Evolutionary conservation across 2,113 vertebrate species (phyloP).

Genomic region (Aviceda subcristata): DNA sequence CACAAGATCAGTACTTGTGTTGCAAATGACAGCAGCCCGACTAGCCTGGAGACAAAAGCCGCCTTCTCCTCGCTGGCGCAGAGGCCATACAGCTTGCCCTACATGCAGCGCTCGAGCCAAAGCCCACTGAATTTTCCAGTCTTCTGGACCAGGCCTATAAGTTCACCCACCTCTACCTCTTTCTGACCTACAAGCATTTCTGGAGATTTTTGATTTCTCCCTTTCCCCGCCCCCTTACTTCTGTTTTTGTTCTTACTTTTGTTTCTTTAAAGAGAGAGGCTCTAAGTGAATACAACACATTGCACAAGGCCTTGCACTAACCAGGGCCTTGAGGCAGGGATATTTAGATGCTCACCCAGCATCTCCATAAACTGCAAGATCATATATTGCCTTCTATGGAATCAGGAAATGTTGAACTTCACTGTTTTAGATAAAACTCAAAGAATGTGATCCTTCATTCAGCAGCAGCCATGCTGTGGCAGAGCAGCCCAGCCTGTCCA

Average conservation of each 20-base stretch:
- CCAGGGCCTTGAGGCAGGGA: not conserved
- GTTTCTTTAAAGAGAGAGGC: not conserved
- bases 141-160: not conserved
- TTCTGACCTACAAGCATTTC: not conserved
- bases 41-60: not conserved
- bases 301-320: not conserved
- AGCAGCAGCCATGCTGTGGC: not conserved
- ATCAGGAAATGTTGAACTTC: not conserved
- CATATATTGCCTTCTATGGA: not conserved
- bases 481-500: not conserved
- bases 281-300: not conserved
- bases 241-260: not conserved
- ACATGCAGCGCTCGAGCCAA: accelerated
- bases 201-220: not conserved
- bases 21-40: not conserved
- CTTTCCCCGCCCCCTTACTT: not conserved
- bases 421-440: not conserved
- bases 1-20: not conserved
- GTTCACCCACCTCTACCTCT: not conserved
- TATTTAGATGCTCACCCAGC: not conserved
- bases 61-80: not conserved
- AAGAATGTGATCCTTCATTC: not conserved
- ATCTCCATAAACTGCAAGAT: not conserved
- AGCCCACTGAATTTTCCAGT: not conserved
- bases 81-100: not conserved